phyloP scores from a whole-genome alignment of 1,140 invertebrate genomes.

The Philotrypesis tridentata region DNA sequence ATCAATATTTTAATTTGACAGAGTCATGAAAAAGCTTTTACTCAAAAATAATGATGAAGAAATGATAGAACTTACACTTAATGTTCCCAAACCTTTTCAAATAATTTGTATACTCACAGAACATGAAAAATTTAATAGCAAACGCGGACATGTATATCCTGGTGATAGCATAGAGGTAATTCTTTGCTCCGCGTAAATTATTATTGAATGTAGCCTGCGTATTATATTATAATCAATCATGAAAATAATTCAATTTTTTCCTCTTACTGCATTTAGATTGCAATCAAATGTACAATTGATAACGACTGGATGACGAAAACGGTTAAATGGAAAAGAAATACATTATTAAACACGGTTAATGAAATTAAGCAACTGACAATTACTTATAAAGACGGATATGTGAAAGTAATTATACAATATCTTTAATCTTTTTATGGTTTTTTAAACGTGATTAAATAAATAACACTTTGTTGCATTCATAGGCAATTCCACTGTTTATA shows the following conservation, averaged over 20 bases:
- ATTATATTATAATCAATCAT: background rate
- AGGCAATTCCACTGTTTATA: constrained; percentile 50
- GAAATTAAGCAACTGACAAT: constrained; percentile 36
- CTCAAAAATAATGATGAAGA: constrained; percentile 44
- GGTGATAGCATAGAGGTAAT: constrained; percentile 49
- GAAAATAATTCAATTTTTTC: constrained; percentile 19
- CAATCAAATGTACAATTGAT: constrained; percentile 21
- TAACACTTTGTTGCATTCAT: constrained; percentile 5
- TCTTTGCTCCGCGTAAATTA: background rate
- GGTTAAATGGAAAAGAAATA: background rate
- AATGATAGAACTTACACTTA: constrained; percentile 26
- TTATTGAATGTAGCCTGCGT: no score
- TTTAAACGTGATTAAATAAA: background rate
- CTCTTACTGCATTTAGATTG: constrained; percentile 10
- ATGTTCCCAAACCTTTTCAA: constrained; percentile 50
- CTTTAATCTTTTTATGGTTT: background rate
- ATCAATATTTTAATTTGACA: constrained; percentile 33
- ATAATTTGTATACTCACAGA: constrained; percentile 29
- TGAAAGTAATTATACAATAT: constrained; percentile 41
- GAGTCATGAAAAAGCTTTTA: constrained; percentile 46
- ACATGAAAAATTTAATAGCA: background rate
- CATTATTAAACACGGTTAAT: background rate
- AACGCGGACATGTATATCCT: constrained; percentile 27
- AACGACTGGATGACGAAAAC: constrained; percentile 29
- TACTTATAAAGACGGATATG: constrained; percentile 36